Evolutionary conservation across 2,797 vertebrate species (phyloP).

Genomic region (Pantherophis vulpinus): DNA sequence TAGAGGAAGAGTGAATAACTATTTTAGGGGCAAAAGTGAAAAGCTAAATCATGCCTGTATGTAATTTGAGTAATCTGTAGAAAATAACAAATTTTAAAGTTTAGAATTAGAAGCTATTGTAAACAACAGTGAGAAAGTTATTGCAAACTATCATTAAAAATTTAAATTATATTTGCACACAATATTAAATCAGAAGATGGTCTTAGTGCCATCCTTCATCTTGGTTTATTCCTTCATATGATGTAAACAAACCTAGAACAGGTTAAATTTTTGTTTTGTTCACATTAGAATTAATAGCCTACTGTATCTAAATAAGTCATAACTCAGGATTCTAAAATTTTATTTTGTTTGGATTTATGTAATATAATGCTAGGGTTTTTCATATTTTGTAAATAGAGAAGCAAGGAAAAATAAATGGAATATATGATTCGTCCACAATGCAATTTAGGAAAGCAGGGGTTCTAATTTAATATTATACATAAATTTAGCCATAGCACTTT

Average conservation of each 20-base stretch:
- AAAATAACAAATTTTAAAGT: neutral
- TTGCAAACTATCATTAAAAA: neutral
- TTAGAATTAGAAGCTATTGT: neutral
- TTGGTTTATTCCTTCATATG: neutral
- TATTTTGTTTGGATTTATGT: neutral
- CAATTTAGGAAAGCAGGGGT: neutral
- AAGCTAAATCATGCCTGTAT: neutral
- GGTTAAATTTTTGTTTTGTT: neutral
- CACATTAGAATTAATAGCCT: neutral
- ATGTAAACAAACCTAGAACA: neutral
- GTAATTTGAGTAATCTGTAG: neutral
- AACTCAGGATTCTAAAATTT: neutral
- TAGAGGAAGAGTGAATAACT: neutral
- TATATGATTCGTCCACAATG: neutral
- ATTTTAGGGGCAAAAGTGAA: neutral
- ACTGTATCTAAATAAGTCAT: neutral
- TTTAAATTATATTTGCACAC: neutral
- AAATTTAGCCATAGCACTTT: neutral
- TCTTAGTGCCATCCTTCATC: too few relatives aligned
- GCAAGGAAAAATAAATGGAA: neutral
- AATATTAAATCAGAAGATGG: neutral
- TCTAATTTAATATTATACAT: neutral
- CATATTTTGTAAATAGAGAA: neutral
- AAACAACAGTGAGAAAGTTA: neutral
- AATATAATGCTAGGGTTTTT: neutral